Base-by-base conservation (phyloP, 2,113 vertebrate genomes). In the Cheirogaleus medius region DNA sequence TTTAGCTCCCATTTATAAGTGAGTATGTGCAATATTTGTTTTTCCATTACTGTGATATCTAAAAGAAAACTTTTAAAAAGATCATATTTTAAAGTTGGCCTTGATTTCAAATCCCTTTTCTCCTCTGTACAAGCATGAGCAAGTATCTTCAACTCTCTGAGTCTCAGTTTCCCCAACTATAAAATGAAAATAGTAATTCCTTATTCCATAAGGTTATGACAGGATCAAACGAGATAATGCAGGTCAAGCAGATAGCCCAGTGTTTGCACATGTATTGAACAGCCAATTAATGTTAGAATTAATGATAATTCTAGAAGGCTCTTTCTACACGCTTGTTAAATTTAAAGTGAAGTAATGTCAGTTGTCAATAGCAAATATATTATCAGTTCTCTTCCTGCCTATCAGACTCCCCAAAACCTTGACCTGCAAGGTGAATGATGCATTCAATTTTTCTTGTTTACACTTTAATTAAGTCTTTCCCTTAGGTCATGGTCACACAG, bases 291-390 rank as follows among this genome's bases (percentile, higher is more conserved):
- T 78, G 37, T 54, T 64, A 8, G 56, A 83, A 44, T 12, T 14
- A 69, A 23, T 77, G 52, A 64, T 82, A 64, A 58, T 87, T 92
- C 87, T 90, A 74, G 21, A 81, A 91, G 34, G 27, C 54, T 93
- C 69, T 84, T 94, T 74, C 44, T 42, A 73, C 9, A 82, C 0
- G 4, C n/a, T 86, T 91, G 5, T 25, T 90, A 89, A 86, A 71
- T 94, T 92, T 92, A 54, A 83, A 73, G 32, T 83, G 47, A 81
- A 91, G 81, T 81, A 80, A 44, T 47, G 54, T 91, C 58, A 32
- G 3, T 44, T 68, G 68, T 60, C 29, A 83, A 37, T 74, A 87
- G n/a, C 34, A 87, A 87, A 80, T 87, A 34, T 44, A 34, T 58
- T 12, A 47, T 91, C 20, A 64, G 37, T 87, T 95, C 8, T 44